Percentiles rank a stretch among this genome's conserved stretches.
Evolutionary conservation across 1,140 invertebrate species (phyloP).

Genomic region (Stenopsyche tienmushanensis): DNA sequence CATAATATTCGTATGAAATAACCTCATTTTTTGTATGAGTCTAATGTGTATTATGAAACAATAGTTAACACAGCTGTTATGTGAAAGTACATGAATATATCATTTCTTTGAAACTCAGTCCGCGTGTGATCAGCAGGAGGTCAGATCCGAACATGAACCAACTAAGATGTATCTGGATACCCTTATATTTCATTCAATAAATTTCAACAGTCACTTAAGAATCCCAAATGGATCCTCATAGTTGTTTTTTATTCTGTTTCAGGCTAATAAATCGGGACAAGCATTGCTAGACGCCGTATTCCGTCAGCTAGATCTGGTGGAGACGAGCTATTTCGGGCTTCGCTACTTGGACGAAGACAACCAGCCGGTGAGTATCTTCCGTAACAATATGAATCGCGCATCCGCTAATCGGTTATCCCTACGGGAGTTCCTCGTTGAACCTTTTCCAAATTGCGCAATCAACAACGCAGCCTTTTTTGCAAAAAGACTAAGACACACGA

Average conservation of each 20-base stretch:
- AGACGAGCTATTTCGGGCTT: slow-evolving; percentile 91
- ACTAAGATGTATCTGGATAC: too few relatives aligned
- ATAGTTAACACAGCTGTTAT: too few relatives aligned
- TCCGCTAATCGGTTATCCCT: too few relatives aligned
- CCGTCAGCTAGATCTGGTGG: slow-evolving; percentile 84
- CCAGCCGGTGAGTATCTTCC: slow-evolving; percentile 72
- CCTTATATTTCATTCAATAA: too few relatives aligned
- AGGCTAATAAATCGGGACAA: slow-evolving; percentile 83
- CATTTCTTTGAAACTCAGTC: neutral
- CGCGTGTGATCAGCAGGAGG: neutral
- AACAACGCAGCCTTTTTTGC: neutral
- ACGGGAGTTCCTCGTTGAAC: too few relatives aligned
- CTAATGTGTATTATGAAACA: too few relatives aligned
- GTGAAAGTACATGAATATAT: too few relatives aligned
- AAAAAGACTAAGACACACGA: neutral
- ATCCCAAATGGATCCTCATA: too few relatives aligned
- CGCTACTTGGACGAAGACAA: slow-evolving; percentile 84
- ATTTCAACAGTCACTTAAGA: neutral
- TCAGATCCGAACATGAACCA: too few relatives aligned
- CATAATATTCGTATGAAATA: too few relatives aligned
- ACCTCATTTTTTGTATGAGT: too few relatives aligned
- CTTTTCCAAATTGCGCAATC: slow-evolving; percentile 5
- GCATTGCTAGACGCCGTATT: slow-evolving; percentile 85
- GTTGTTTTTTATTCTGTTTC: slow-evolving; percentile 53
- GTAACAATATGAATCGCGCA: neutral